phyloP scores from a whole-genome alignment of 92 coral and sea anemone species.

The Porites cylindrica region DNA sequence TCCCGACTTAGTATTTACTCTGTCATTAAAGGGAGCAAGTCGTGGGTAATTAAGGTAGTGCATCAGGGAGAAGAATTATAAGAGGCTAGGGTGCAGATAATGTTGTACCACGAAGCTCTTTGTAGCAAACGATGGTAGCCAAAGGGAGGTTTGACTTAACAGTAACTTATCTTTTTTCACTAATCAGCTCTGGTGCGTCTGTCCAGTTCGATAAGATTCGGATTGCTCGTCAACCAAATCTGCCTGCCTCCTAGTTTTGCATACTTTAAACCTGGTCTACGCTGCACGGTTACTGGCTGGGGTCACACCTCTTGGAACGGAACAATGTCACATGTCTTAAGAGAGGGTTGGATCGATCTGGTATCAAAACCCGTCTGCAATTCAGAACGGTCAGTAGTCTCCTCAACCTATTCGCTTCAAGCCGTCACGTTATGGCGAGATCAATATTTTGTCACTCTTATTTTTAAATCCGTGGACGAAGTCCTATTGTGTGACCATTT shows the following conservation, averaged over 20 bases:
- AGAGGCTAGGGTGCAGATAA: too few relatives aligned
- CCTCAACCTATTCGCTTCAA: neutral
- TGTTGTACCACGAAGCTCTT: too few relatives aligned
- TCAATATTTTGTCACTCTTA: too few relatives aligned
- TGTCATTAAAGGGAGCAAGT: too few relatives aligned
- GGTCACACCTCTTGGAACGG: slow-evolving; percentile 95
- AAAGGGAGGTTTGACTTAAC: too few relatives aligned
- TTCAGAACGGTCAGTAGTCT: slow-evolving; percentile 70
- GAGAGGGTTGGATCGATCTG: slow-evolving; percentile 95
- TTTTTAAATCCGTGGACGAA: too few relatives aligned
- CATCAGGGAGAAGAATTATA: too few relatives aligned
- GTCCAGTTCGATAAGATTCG: slow-evolving; percentile 68
- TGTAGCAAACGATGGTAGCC: too few relatives aligned
- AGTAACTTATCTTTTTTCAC: neutral
- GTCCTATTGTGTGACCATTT: too few relatives aligned
- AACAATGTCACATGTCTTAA: slow-evolving; percentile 71
- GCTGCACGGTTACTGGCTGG: slow-evolving; percentile 97
- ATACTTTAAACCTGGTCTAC: slow-evolving; percentile 81
- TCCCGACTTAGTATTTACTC: too few relatives aligned
- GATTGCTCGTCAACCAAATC: slow-evolving; percentile 68
- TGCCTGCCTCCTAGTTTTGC: slow-evolving; percentile 81
- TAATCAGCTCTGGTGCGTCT: slow-evolving; percentile 86
- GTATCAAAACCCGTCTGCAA: slow-evolving; percentile 88
- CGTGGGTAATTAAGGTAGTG: too few relatives aligned
- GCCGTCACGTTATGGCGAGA: too few relatives aligned